These are phyloP conservation scores for Meriones psammophilus DNA, from an alignment of 2,797 vertebrate species.

Conservation along the genomic window DNA sequence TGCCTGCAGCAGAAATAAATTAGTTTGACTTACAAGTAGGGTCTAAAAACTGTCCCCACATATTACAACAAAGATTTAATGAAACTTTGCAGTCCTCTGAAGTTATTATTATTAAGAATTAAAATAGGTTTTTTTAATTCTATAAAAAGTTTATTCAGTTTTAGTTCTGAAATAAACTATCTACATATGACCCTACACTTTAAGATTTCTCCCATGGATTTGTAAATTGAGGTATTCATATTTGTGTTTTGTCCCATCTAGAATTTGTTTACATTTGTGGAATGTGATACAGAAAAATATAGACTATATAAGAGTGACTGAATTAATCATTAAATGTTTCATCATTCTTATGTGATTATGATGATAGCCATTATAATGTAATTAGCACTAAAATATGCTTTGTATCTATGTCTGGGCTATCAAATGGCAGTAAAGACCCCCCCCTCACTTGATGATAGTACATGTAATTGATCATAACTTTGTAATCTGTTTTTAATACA, in stretches of 20 bases:
- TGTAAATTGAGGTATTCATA: too few relatives aligned
- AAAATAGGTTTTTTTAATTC: too few relatives aligned
- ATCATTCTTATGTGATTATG: not conserved
- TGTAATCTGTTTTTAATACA: not conserved
- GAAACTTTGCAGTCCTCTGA: not conserved
- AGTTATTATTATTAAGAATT: constrained; percentile 9
- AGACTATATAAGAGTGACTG: not conserved
- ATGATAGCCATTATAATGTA: not conserved
- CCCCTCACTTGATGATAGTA: not conserved
- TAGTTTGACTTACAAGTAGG: not conserved
- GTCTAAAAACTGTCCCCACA: not conserved
- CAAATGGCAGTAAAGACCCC: too few relatives aligned
- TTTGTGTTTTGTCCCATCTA: not conserved
- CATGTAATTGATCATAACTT: not conserved
- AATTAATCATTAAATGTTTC: not conserved
- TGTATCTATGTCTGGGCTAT: not conserved
- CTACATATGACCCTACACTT: too few relatives aligned
- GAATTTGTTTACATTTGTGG: not conserved
- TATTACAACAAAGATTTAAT: not conserved
- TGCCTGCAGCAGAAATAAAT: not conserved
- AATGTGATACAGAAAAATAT: not conserved
- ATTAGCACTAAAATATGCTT: not conserved
- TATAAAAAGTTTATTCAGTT: not conserved
- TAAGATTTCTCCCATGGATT: not conserved
- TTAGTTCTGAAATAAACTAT: not conserved